Evolutionary conservation across 2,797 vertebrate genomes (phyloP).

Genomic region (Coregonus sp.): DNA sequence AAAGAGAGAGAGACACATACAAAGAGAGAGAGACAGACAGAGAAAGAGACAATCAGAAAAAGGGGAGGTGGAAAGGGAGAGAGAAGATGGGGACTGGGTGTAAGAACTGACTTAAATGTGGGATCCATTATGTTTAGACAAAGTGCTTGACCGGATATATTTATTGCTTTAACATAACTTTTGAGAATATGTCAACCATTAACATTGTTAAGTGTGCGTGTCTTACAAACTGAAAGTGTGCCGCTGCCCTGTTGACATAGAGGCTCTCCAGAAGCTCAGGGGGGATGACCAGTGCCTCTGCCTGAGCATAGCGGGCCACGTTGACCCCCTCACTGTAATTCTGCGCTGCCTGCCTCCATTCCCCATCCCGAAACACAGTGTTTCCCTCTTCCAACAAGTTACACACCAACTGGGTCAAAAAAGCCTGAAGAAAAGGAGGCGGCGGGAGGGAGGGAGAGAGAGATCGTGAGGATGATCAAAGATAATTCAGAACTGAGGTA

Average conservation of each 20-base stretch:
- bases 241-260: constrained; percentile 92
- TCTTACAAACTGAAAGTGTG: constrained; percentile 90
- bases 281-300: constrained; percentile 89
- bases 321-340: constrained; percentile 95
- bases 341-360: constrained; percentile 85
- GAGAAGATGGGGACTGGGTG: not conserved
- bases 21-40: too few species aligned
- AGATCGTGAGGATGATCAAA: not conserved
- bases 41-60: not conserved
- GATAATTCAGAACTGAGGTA: not conserved
- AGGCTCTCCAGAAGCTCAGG: constrained; percentile 90
- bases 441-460: not conserved
- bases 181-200: not conserved
- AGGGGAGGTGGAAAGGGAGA: not conserved
- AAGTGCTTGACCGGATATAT: too few species aligned
- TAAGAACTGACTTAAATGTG: not conserved
- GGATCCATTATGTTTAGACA: too few species aligned
- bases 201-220: not conserved
- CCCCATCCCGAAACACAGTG: constrained; percentile 87
- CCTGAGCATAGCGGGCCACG: constrained; percentile 91
- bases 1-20: too few species aligned
- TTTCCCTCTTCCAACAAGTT: constrained; percentile 96
- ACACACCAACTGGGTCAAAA: constrained; percentile 92
- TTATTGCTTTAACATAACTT: too few species aligned
- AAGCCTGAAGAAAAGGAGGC: constrained; percentile 70